Evolutionary conservation across 1,140 invertebrate genomes (phyloP), one percentile per base, ranked within the genome.

Genomic region (Cheumatopsyche charites): DNA sequence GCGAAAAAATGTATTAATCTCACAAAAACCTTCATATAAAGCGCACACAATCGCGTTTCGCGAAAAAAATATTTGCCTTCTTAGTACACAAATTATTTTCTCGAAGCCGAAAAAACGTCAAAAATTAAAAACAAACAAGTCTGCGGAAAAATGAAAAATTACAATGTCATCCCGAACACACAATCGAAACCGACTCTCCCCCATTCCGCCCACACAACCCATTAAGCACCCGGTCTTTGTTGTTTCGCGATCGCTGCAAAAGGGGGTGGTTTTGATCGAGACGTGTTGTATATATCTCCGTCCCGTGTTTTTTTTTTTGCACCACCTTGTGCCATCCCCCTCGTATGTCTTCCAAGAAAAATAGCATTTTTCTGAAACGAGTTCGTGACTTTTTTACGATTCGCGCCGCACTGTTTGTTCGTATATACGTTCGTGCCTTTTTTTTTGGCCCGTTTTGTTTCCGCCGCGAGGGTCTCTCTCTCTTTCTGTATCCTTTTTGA

Each of bases 381-480:
- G 74, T 75, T 75, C 74, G 74, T 75, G 74, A 75, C 74, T 75
- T 75, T 75, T 75, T 75, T 75, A 75, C 74, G 74, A 75, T 75
- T 75, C 62, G 71, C 67, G 67, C 63, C 52, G 71, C 67, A 72
- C 49, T 73, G 67, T 65, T 58, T 73, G 74, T 72, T 63, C 15
- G 29, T 42, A 47, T 47, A 6, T 47, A 6, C 13, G 2, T 58
- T 5, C 21, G 3, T 21, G 3, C 3, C 42, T 42, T 73, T 67
- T 47, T 4, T 47, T 47, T 47, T 47, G 11, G 79, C 78, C 81
- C 77, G 76, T 81, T 82, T 82, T 82, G 78, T 75, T 80, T 79
- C 79, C 26, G 62, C 21, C n/a, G n/a, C n/a, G n/a, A n/a, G n/a
- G n/a, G n/a, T n/a, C n/a, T 36, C 9, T 36, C 29, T 26, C 25